These are phyloP conservation scores for Catostomus latipinnis DNA, from an alignment of 2,797 vertebrate species.

Conservation along the genomic window DNA sequence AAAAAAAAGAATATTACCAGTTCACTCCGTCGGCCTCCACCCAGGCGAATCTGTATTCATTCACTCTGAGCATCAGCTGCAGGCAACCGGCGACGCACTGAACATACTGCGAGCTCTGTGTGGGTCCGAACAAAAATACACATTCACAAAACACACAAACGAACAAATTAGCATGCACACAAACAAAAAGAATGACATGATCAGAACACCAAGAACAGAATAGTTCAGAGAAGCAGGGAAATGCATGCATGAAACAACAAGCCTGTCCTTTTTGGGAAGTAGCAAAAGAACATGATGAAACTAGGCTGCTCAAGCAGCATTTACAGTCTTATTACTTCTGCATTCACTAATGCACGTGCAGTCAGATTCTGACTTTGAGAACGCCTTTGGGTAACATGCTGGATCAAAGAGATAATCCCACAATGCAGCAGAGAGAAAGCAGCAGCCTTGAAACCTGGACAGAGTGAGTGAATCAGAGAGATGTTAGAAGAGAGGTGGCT, in stretches of 20 bases:
- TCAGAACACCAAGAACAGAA: slow-evolving; percentile 41
- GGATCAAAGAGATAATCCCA: slow-evolving; percentile 62
- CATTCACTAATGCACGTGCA: slow-evolving; percentile 59
- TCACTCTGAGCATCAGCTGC: slow-evolving; percentile 97
- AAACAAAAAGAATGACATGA: slow-evolving; percentile 53
- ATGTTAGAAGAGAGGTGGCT: slow-evolving; percentile 72
- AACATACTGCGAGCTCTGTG: slow-evolving; percentile 95
- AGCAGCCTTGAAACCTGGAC: slow-evolving; percentile 73
- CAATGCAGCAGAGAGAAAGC: slow-evolving; percentile 56
- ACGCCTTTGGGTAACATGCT: slow-evolving; percentile 33
- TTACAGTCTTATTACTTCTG: slow-evolving; percentile 11
- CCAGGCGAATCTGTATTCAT: slow-evolving; percentile 98
- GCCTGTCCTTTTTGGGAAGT: slow-evolving; percentile 14
- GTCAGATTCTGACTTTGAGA: slow-evolving; percentile 24
- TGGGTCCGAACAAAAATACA: slow-evolving; percentile 7
- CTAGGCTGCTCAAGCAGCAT: slow-evolving; percentile 33
- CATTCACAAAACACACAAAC: background rate
- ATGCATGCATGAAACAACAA: slow-evolving; percentile 52
- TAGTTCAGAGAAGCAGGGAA: slow-evolving; percentile 48
- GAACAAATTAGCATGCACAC: slow-evolving; percentile 53
- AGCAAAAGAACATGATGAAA: slow-evolving; percentile 45
- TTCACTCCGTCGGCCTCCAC: slow-evolving; percentile 98
- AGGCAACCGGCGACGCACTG: slow-evolving; percentile 98
- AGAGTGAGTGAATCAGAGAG: slow-evolving; percentile 67
- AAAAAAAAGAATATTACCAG: slow-evolving; percentile 82